Evolutionary conservation across 2,888 invertebrate genomes (phyloP).

Genomic region (Shargacucullia verbasci): DNA sequence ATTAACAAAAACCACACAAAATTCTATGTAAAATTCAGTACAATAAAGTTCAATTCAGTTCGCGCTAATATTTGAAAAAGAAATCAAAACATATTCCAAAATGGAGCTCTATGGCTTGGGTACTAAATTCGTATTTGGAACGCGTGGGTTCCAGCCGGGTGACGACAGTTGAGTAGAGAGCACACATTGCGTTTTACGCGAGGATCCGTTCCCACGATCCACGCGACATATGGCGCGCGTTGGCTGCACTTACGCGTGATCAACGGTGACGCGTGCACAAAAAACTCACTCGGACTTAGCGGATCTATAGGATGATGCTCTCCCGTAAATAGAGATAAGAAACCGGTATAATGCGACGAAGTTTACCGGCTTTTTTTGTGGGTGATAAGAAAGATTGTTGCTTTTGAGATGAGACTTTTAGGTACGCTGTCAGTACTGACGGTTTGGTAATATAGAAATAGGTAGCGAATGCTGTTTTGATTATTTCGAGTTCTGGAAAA

Average conservation of each 20-base stretch:
- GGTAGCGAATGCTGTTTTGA: constrained; percentile 12
- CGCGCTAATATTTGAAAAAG: constrained; percentile 23
- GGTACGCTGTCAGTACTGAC: constrained; percentile 12
- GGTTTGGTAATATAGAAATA: constrained; percentile 27
- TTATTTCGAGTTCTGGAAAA: constrained; percentile 1
- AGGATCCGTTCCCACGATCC: constrained; percentile 86
- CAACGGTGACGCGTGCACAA: constrained; percentile 87
- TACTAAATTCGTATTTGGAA: constrained; percentile 60
- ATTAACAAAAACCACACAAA: constrained; percentile 31
- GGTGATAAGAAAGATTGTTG: constrained; percentile 52
- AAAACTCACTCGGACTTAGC: constrained; percentile 82
- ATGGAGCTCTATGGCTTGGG: constrained; percentile 58
- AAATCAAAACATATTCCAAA: constrained; percentile 51
- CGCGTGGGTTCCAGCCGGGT: constrained; percentile 53
- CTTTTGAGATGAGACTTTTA: constrained; percentile 46
- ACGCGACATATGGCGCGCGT: constrained; percentile 88
- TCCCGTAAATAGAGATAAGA: constrained; percentile 72
- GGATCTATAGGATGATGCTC: constrained; percentile 81
- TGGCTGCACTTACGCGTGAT: constrained; percentile 79
- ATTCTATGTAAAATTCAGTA: constrained; percentile 23
- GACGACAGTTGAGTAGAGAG: constrained; percentile 79
- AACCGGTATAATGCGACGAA: constrained; percentile 63
- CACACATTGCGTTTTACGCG: constrained; percentile 82
- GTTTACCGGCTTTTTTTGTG: constrained; percentile 56
- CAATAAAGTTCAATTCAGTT: constrained; percentile 17